phyloP scores from a whole-genome alignment of 2,888 invertebrate species.

The Epistrophe grossulariae region DNA sequence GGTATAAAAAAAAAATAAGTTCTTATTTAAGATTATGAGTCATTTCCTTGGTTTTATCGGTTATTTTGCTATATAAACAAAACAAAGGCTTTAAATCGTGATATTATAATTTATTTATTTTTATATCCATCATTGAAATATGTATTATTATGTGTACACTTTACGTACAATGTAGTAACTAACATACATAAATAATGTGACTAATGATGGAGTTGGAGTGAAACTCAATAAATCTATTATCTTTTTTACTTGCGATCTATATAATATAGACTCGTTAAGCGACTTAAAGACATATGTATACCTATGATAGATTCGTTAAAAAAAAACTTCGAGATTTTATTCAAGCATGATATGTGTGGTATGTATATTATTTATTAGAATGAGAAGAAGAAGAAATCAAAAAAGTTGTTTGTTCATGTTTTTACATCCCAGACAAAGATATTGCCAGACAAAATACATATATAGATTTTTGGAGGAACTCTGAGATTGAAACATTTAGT shows the following conservation, averaged over 20 bases:
- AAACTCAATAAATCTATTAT: neutral
- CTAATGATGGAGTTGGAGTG: neutral
- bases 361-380: no score
- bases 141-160: neutral
- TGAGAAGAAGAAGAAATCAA: no score
- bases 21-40: slow-evolving; percentile 37
- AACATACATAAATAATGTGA: neutral
- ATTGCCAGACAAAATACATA: no score
- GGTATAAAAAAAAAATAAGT: neutral
- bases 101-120: slow-evolving; percentile 31
- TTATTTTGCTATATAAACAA: neutral
- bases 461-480: no score
- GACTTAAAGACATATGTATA: neutral
- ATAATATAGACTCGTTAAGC: neutral
- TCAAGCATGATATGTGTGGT: no score
- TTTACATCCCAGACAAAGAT: no score
- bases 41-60: slow-evolving; percentile 40
- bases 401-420: no score
- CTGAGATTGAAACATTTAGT: no score
- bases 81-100: slow-evolving; percentile 19
- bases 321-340: neutral
- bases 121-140: neutral
- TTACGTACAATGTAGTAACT: no score
- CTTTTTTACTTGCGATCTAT: neutral
- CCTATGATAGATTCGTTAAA: neutral